Percentiles rank a stretch among this genome's conserved stretches.
These are phyloP conservation scores for Sebastolobus altivelis DNA, from an alignment of 2,797 vertebrate genomes.

Conservation along the genomic window DNA sequence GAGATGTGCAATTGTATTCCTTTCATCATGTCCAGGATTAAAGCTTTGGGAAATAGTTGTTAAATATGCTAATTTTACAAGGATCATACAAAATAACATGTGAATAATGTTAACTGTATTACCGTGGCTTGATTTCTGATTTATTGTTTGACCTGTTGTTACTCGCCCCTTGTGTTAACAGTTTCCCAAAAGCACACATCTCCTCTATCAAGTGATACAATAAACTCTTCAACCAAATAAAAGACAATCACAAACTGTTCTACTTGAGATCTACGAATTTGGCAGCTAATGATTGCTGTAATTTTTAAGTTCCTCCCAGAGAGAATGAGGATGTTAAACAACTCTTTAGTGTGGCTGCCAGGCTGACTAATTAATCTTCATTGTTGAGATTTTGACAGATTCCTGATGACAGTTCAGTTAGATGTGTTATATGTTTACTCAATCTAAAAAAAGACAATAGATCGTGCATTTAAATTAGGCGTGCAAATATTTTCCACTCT, in stretches of 20 bases:
- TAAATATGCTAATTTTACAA: neutral
- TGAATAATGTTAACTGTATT: neutral
- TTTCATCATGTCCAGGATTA: neutral
- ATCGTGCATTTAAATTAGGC: neutral
- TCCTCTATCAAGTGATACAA: neutral
- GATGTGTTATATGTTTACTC: neutral
- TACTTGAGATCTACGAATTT: neutral
- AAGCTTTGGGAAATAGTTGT: neutral
- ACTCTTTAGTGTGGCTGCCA: neutral
- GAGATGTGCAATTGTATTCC: neutral
- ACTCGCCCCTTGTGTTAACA: neutral
- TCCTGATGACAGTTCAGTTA: neutral
- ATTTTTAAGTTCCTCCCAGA: neutral
- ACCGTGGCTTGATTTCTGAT: neutral
- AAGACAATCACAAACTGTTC: neutral
- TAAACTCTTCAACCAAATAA: neutral
- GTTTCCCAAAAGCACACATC: neutral
- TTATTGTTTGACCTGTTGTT: neutral
- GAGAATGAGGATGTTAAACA: slow-evolving; percentile 65
- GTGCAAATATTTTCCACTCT: slow-evolving; percentile 23
- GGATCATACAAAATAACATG: neutral
- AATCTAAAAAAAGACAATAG: neutral
- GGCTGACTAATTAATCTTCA: neutral
- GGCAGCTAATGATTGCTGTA: neutral
- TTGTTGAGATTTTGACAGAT: slow-evolving; percentile 6